These are phyloP conservation scores for Clusia tigrina DNA, from an alignment of 2,888 invertebrate genomes.

Conservation along the genomic window DNA sequence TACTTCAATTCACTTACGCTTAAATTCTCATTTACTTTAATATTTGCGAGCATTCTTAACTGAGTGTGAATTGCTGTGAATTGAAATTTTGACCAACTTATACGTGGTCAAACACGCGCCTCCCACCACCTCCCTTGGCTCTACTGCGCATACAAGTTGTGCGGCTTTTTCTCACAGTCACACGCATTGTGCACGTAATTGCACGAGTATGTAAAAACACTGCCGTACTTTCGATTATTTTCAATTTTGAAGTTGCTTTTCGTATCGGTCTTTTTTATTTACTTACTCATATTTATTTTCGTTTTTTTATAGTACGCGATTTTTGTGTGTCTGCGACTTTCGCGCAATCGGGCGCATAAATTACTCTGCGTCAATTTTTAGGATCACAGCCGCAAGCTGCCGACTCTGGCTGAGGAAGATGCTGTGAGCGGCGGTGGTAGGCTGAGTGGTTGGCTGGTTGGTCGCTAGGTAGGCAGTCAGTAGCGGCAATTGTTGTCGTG, in stretches of 20 bases:
- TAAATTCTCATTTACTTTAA: no score
- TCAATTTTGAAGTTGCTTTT: conserved; percentile 27
- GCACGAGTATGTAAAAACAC: conserved; percentile 9
- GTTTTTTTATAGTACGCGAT: conserved; percentile 1
- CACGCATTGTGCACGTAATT: conserved; percentile 4
- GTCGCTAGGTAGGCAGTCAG: neutral
- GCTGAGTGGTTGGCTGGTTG: no score
- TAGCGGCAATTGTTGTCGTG: conserved; percentile 11
- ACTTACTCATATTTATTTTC: neutral
- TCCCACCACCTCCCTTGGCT: no score
- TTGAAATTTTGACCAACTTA: no score
- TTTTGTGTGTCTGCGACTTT: conserved; percentile 35
- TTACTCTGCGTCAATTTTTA: conserved; percentile 48
- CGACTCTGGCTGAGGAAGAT: neutral
- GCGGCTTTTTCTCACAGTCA: conserved; percentile 8
- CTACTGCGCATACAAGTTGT: no score
- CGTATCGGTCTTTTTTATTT: conserved; percentile 17
- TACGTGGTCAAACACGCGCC: no score
- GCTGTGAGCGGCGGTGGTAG: neutral
- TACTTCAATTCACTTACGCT: no score
- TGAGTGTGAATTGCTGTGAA: no score
- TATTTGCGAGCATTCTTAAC: no score
- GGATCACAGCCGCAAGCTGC: conserved; percentile 33
- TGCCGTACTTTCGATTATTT: conserved; percentile 39
- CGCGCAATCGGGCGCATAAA: conserved; percentile 41